A percentile compares a stretch with the other conserved stretches of the same genome.
phyloP scores from a whole-genome alignment of 1,140 invertebrate species.

The Plutomurus gul region DNA sequence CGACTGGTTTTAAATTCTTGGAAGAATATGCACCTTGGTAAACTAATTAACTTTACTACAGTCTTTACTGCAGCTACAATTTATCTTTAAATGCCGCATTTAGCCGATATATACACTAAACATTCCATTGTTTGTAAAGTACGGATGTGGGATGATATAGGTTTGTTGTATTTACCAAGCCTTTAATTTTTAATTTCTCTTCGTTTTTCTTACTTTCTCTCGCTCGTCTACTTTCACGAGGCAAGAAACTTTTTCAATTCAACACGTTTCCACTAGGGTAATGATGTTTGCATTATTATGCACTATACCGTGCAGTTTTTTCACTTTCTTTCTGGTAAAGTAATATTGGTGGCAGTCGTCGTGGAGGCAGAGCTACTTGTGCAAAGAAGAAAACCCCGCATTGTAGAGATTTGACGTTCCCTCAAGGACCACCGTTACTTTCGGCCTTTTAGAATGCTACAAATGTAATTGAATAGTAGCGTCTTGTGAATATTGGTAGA shows the following conservation, averaged over 20 bases:
- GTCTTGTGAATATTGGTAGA: slow-evolving; percentile 21
- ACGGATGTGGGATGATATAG: neutral
- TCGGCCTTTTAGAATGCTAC: slow-evolving; percentile 9
- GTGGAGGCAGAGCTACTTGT: neutral
- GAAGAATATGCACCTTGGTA: neutral
- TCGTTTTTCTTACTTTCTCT: slow-evolving; percentile 4
- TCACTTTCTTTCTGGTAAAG: neutral
- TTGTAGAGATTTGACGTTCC: neutral
- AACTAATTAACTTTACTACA: slow-evolving; percentile 1
- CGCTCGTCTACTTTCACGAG: neutral
- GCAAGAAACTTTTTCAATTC: slow-evolving; percentile 18
- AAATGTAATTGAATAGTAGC: slow-evolving; percentile 19
- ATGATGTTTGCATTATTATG: slow-evolving; percentile 23
- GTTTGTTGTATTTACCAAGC: neutral
- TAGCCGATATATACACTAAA: neutral
- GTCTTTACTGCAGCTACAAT: neutral
- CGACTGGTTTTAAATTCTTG: too few species aligned
- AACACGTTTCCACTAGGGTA: slow-evolving; percentile 25
- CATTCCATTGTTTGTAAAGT: neutral
- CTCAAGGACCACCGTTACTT: neutral
- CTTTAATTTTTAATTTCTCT: slow-evolving; percentile 30
- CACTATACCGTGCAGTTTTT: slow-evolving; percentile 9
- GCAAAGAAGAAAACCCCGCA: neutral
- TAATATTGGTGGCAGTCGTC: neutral
- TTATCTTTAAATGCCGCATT: slow-evolving; percentile 23